Evolutionary conservation across 2,797 vertebrate genomes (phyloP).

Genomic region (Picus viridis): DNA sequence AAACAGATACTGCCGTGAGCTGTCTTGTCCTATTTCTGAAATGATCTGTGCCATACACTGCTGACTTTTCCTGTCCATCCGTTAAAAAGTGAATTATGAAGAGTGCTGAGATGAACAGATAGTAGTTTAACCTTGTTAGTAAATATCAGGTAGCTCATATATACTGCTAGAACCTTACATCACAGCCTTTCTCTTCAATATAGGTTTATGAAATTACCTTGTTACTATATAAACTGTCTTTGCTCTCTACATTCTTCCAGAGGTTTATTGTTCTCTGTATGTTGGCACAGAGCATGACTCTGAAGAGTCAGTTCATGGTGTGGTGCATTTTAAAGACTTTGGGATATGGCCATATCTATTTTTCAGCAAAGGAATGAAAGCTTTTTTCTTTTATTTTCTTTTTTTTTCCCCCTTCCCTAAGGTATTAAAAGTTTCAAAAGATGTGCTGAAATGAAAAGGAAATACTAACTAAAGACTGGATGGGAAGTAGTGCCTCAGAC

Average conservation of each 20-base stretch:
- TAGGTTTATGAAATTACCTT: conserved; percentile 54
- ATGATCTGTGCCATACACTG: conserved; percentile 46
- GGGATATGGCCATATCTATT: conserved; percentile 65
- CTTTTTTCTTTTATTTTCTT: neutral
- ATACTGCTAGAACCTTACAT: conserved; percentile 53
- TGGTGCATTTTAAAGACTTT: conserved; percentile 64
- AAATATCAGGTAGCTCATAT: conserved; percentile 60
- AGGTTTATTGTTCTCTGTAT: conserved; percentile 47
- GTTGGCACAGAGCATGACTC: conserved; percentile 49
- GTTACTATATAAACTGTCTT: conserved; percentile 47
- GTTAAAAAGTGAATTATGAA: conserved; percentile 64
- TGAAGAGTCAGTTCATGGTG: conserved; percentile 43
- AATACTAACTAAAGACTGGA: conserved; percentile 74
- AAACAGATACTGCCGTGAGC: neutral
- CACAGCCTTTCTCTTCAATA: conserved; percentile 47
- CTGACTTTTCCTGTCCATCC: conserved; percentile 65
- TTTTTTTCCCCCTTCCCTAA: neutral
- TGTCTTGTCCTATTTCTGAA: conserved; percentile 51
- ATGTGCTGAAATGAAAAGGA: conserved; percentile 73
- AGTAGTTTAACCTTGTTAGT: conserved; percentile 66
- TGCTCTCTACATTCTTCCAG: conserved; percentile 32
- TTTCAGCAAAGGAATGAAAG: conserved; percentile 76
- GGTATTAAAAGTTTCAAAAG: conserved; percentile 72
- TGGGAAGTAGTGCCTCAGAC: conserved; percentile 64
- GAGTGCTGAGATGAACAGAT: conserved; percentile 68